Evolutionary conservation across 2,888 invertebrate genomes (phyloP), one percentile per base, ranked within the genome.

Genomic region (Dasypogon diadema): DNA sequence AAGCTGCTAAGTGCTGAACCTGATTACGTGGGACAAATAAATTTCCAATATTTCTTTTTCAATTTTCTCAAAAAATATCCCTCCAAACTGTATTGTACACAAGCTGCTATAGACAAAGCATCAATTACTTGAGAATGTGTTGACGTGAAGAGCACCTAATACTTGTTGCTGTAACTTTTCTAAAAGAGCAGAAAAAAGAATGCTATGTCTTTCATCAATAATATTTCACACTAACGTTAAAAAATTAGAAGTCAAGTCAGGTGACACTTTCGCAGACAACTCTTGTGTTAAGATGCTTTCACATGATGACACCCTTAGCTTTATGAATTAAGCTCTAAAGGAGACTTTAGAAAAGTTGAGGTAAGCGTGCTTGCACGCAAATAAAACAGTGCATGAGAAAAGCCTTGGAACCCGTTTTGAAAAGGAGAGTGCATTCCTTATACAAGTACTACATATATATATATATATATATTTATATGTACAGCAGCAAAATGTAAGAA

Each of bases 271-370:
- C 26, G 48, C 48, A 65, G 65, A 65, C 65, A 37, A 10, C 65
- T 46, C 65, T 65, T 24, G 65, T 46, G 65, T n/a, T 65, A 65
- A 65, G 65, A 65, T 65, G 46, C 65, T 65, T 65, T 65, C 65
- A 65, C 48, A 48, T 65, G 65, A 65, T 65, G 65, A 65, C 65
- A 24, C 65, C 65, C 65, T 65, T 48, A 22, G 46, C 46, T 65
- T 65, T 65, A 65, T 65, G 65, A 65, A 65, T 65, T 65, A 65
- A 65, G 65, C 48, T 65, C 22, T 65, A 48, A 48, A 46, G 65
- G 46, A 46, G 65, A 65, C 65, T 65, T 65, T 46, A n/a, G 46
- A 46, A 46, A 42, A 65, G 48, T 46, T 48, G 46, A 46, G 46
- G 48, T 65, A 48, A 65, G 65, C 65, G 48, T 60, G 60, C 60